Percentiles rank a stretch among this genome's conserved stretches.
These are phyloP conservation scores for Torymus tubicola DNA, from an alignment of 2,888 invertebrate species.

Conservation along the genomic window DNA sequence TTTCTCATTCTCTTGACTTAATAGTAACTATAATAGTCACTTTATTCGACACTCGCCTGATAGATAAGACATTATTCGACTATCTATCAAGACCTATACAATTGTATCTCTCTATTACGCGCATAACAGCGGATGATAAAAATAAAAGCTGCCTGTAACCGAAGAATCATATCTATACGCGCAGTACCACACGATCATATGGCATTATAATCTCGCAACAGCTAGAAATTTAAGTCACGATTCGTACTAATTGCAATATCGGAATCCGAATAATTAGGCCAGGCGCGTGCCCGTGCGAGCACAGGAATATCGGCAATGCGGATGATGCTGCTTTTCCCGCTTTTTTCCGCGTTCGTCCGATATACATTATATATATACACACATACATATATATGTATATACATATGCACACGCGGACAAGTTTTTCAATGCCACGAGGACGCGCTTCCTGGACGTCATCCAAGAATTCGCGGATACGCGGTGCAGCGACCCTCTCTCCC, in stretches of 20 bases:
- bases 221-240: slow-evolving; percentile 16
- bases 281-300: not conserved
- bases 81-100: no score
- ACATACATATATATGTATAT: no score
- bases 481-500: slow-evolving; percentile 41
- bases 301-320: slow-evolving; percentile 33
- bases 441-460: slow-evolving; percentile 36
- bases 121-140: no score
- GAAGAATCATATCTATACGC: no score
- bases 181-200: no score
- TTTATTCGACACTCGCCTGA: no score
- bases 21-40: no score
- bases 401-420: slow-evolving; percentile 3
- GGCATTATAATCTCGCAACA: not conserved
- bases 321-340: slow-evolving; percentile 20
- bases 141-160: no score
- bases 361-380: no score
- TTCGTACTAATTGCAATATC: slow-evolving; percentile 22
- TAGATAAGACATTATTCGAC: no score
- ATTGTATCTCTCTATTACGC: no score
- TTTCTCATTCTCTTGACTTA: no score
- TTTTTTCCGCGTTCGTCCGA: not conserved
- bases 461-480: slow-evolving; percentile 23
- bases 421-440: slow-evolving; percentile 25
- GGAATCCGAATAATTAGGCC: slow-evolving; percentile 32